Evolutionary conservation across 1,140 invertebrate species (phyloP).

Genomic region (Ostrea edulis): DNA sequence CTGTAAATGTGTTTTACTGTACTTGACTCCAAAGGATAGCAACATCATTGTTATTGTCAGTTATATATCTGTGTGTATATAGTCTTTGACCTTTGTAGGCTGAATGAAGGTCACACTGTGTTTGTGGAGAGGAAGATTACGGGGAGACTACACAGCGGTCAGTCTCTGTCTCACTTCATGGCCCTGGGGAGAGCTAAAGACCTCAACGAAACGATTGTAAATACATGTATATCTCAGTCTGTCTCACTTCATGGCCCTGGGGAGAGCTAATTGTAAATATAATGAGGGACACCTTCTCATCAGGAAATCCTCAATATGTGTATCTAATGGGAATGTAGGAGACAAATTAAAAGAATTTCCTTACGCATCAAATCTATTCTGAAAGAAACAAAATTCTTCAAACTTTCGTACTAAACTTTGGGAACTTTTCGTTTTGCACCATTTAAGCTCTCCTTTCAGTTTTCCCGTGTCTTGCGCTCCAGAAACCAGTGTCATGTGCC

Average conservation of each 20-base stretch:
- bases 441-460: background rate
- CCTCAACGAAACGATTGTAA: constrained; percentile 1
- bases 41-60: too few relatives aligned
- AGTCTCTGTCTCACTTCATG: constrained; percentile 87
- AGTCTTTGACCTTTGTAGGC: constrained; percentile 73
- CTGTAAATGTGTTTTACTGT: too few relatives aligned
- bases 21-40: background rate
- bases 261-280: background rate
- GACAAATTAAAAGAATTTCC: background rate
- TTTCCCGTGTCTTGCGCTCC: background rate
- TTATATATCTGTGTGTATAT: background rate
- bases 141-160: constrained; percentile 85
- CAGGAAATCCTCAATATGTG: background rate
- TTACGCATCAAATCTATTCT: background rate
- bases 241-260: constrained; percentile 86
- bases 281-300: background rate
- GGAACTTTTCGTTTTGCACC: background rate
- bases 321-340: background rate
- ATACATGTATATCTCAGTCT: too few relatives aligned
- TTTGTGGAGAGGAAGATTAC: constrained; percentile 94
- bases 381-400: background rate
- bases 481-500: background rate
- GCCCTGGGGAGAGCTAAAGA: background rate
- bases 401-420: background rate
- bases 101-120: constrained; percentile 97